phyloP scores from a whole-genome alignment of 2,113 vertebrate genomes.

The Glaucomys volans region DNA sequence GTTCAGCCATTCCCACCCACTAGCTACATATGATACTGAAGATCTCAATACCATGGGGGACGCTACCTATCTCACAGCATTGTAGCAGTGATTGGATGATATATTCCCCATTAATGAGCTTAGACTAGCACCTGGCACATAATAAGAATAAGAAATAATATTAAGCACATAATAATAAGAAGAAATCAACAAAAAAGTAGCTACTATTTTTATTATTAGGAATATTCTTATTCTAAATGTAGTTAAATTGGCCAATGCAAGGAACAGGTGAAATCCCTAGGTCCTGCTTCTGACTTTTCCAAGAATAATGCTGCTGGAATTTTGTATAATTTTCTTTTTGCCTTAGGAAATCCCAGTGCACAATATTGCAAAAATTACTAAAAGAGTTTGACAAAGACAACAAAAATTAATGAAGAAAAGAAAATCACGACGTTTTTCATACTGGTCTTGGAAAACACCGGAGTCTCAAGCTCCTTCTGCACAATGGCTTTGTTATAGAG shows the following conservation, averaged over 20 bases:
- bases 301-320: background rate
- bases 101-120: background rate
- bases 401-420: conserved; percentile 21
- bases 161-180: background rate
- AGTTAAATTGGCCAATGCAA: background rate
- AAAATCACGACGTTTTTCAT: background rate
- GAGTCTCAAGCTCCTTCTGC: background rate
- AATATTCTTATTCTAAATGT: background rate
- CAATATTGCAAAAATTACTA: background rate
- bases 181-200: background rate
- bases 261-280: background rate
- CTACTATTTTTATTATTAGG: background rate
- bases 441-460: background rate
- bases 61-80: background rate
- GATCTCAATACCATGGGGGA: background rate
- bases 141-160: too few species aligned
- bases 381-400: conserved; percentile 8
- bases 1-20: background rate
- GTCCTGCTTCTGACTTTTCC: background rate
- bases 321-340: background rate
- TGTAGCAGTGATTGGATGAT: background rate
- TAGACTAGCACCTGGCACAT: background rate
- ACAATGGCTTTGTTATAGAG: background rate
- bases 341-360: background rate
- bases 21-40: background rate